Base-by-base conservation (phyloP, 2,888 invertebrate species). In the Catocala sponsa region DNA sequence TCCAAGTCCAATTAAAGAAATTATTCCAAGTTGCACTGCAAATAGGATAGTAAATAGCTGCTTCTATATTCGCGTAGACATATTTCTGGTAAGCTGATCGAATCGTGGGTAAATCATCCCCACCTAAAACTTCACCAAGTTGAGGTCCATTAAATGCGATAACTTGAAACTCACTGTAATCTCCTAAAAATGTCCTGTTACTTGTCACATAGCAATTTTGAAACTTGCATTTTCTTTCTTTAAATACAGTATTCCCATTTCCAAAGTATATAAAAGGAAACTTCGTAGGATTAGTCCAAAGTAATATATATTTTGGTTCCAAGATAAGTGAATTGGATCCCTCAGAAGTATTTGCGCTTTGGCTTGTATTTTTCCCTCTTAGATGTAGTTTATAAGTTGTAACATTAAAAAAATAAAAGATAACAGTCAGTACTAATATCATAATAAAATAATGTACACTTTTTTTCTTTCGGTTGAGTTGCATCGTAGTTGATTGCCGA, bases 1-100 rank as follows among this genome's bases (percentile, higher is more conserved):
- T 91, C 91, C 91, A 91, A 12, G 92, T 91, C 91, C 90, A 91
- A 68, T 92, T 92, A 60, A 92, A 92, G 60, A 78, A 91, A 6
- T 74, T 70, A 61, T 92, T 74, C 78, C 86, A 90, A 4, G 56
- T 65, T 0, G 80, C 64, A 42, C 72, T 70, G 51, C 85, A 85
- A 4, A 88, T 65, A 0, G 91, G 91, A 62, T 88, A 90, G 55
- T 83, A 82, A 0, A 76, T 73, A 0, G 88, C 81, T 0, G 91
- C 79, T 75, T 92, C 91, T 25, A 90, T 84, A 63, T 84, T 91
- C 6, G 87, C 81, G 54, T 83, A 91, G 0, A 91, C 83, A 59
- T 90, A 92, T 72, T 89, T 90, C 68, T 91, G 92, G 9, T 74
- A 74, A 2, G 52, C 33, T 10, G 59, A 68, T 59, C 91, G 79